Percentiles rank a stretch among this genome's conserved stretches.
phyloP scores from a whole-genome alignment of 1,140 invertebrate species.

The Nebria ingens region DNA sequence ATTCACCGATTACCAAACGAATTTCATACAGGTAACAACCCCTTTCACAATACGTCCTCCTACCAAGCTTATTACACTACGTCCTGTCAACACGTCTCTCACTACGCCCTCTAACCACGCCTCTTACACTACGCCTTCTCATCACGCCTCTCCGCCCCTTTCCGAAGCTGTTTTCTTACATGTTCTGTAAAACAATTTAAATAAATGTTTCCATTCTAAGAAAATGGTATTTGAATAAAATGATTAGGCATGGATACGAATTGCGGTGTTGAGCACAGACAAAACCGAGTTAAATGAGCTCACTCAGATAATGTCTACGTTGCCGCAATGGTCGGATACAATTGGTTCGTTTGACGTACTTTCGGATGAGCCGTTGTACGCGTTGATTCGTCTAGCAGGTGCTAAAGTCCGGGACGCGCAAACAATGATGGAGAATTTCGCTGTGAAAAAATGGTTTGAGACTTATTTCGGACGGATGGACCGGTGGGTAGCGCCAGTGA shows the following conservation, averaged over 20 bases:
- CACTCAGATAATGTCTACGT: not conserved
- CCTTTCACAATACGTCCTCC: no score
- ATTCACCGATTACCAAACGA: not conserved
- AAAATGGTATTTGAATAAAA: no score
- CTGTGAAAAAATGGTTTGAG: not conserved
- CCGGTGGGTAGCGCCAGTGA: not conserved
- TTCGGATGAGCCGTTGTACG: not conserved
- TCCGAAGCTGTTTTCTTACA: no score
- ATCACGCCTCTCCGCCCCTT: no score
- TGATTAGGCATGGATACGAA: slow-evolving; percentile 3
- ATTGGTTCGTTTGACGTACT: not conserved
- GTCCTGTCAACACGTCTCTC: no score
- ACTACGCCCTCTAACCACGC: no score
- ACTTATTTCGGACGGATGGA: not conserved
- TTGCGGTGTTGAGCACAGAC: not conserved
- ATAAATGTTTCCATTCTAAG: no score
- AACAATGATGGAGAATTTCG: not conserved
- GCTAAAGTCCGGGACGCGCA: not conserved
- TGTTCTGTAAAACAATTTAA: no score
- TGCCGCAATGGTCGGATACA: not conserved
- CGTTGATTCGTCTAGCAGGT: not conserved
- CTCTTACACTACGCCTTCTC: no score
- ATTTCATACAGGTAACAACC: not conserved
- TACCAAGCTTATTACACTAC: no score
- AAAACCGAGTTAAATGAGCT: not conserved